Percentiles rank a stretch among this genome's conserved stretches.
Evolutionary conservation across 2,113 vertebrate genomes (phyloP).

Genomic region (Hypomesus transpacificus): DNA sequence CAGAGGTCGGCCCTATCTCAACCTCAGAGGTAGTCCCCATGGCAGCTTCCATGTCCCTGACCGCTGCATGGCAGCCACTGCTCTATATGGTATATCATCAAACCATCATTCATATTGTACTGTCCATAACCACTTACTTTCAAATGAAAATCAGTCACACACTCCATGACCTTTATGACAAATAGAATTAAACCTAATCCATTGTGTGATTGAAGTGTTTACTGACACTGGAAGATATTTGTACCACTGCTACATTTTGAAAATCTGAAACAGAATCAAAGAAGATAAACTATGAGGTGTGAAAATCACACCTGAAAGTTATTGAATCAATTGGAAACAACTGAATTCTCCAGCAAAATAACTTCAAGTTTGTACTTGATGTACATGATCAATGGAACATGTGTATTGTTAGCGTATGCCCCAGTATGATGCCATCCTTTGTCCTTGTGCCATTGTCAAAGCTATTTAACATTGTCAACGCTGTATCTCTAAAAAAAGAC

Average conservation of each 20-base stretch:
- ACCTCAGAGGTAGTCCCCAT: conserved; percentile 38
- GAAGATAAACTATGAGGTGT: conserved; percentile 40
- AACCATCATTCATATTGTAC: conserved; percentile 39
- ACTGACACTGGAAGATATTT: conserved; percentile 11
- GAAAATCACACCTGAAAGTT: conserved; percentile 34
- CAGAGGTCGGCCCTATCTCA: conserved; percentile 61
- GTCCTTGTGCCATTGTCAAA: conserved; percentile 46
- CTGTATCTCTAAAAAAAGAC: conserved; percentile 36
- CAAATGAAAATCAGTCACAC: conserved; percentile 13
- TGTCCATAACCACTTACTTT: conserved; percentile 21
- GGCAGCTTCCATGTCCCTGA: neutral
- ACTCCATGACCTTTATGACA: conserved; percentile 34
- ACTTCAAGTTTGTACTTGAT: conserved; percentile 4
- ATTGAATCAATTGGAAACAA: conserved; percentile 40
- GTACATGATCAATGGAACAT: conserved; percentile 37
- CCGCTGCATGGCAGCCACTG: neutral
- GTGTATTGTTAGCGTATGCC: conserved; percentile 42
- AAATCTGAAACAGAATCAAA: conserved; percentile 22
- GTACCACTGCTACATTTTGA: conserved; percentile 21
- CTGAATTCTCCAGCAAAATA: conserved; percentile 32
- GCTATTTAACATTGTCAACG: conserved; percentile 41
- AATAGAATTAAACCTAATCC: conserved; percentile 47
- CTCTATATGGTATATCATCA: conserved; percentile 36
- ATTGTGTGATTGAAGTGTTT: conserved; percentile 41
- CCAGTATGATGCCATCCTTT: conserved; percentile 38